Base-by-base conservation (phyloP, 2,797 vertebrate species). In the Mallotus villosus region DNA sequence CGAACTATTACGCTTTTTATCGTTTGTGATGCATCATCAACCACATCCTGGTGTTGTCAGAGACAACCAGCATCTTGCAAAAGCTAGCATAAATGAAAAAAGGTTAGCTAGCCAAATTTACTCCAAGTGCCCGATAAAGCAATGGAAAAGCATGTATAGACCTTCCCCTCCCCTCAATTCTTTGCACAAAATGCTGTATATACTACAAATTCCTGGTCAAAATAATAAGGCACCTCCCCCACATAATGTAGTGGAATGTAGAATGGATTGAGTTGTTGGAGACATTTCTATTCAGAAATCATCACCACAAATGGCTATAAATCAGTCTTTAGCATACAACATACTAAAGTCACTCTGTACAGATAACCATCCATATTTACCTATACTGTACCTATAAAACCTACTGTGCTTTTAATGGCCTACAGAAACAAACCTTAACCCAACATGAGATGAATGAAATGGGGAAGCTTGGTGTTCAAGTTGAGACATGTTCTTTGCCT, bases 401-500 rank as follows among this genome's bases (percentile, higher is more conserved):
- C 41, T 41, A 46, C 41, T 12, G 41, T 41, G 41, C 9, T 46
- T 46, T 8, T 46, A 46, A 14, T 46, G 32, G 41, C 41, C 41
- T 14, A 46, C 8, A 46, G 41, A 46, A 46, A 46, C 41, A 14
- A 11, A 46, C 41, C 41, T 46, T 46, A 11, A 46, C 41, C 41
- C 41, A 46, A 8, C 41, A 46, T 14, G 41, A 46, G 12, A 46
- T 12, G 41, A 46, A 46, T 14, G 12, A 3, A 8, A 46, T 46
- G 2, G 11, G 41, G 9, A 46, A 46, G 41, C 41, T 46, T 2
- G 41, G 2, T 46, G 41, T 46, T 75, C 81, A 58, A 81, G 87
- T 84, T 75, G 70, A 51, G 73, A 59, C 87, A 78, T 73, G 87
- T 5, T 46, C 77, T 72, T 5, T 70, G 2, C 61, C n/a, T 21